A percentile compares a stretch with the other conserved stretches of the same genome.
These are phyloP conservation scores for Coenonympha arcania DNA, from an alignment of 2,888 invertebrate species.

Conservation along the genomic window DNA sequence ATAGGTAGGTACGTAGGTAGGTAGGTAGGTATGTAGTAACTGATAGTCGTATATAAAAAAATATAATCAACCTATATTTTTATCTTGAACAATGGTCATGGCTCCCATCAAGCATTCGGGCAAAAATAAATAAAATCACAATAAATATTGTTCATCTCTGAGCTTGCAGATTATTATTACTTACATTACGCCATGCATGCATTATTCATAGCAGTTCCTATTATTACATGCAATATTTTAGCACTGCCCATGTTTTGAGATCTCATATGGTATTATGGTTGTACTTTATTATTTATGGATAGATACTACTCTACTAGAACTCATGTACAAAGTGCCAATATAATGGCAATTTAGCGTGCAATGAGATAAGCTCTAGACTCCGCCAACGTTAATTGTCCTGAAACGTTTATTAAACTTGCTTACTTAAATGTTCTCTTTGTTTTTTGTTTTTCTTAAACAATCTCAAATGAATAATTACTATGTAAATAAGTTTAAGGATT, in stretches of 20 bases:
- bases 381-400: constrained; percentile 1
- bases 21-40: too few relatives aligned
- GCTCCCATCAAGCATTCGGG: constrained; percentile 26
- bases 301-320: too few relatives aligned
- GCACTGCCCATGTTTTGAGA: constrained; percentile 30
- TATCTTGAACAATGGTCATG: constrained; percentile 33
- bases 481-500: too few relatives aligned
- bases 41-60: too few relatives aligned
- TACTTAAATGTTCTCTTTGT: background rate
- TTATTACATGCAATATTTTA: constrained; percentile 52
- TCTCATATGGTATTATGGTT: too few relatives aligned
- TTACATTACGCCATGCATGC: constrained; percentile 50
- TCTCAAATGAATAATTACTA: too few relatives aligned
- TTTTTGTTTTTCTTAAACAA: background rate
- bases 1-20: too few relatives aligned
- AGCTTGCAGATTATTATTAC: constrained; percentile 58
- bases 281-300: too few relatives aligned
- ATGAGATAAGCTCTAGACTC: constrained; percentile 15
- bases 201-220: constrained; percentile 65
- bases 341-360: constrained; percentile 44
- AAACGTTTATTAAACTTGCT: background rate
- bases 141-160: too few relatives aligned
- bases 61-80: constrained; percentile 30
- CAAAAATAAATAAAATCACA: constrained; percentile 34
- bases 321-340: constrained; percentile 14